Conservation (phyloP, 53 echinoderm and acorn worm species). For the Holothuria leucospilota region DNA sequence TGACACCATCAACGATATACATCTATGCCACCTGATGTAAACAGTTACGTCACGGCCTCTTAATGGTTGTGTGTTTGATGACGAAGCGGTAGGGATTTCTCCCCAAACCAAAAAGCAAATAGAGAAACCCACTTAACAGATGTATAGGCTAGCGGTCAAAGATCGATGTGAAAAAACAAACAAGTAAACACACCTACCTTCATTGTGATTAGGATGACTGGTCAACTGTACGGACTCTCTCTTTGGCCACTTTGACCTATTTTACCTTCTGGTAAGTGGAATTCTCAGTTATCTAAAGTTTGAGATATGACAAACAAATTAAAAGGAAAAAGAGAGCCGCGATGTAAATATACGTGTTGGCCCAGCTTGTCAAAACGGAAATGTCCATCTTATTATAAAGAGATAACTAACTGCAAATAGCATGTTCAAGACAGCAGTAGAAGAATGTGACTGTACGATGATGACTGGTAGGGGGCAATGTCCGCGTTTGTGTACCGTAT, state of each 20-base stretch:
- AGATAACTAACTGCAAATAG: too few relatives aligned
- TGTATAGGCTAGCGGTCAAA: background rate
- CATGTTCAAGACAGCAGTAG: too few relatives aligned
- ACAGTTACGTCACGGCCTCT: too few relatives aligned
- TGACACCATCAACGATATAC: too few relatives aligned
- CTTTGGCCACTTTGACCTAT: background rate
- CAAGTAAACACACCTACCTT: slow-evolving; percentile 29
- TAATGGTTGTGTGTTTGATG: too few relatives aligned
- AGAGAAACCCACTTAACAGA: background rate
- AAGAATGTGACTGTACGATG: too few relatives aligned
- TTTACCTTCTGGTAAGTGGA: slow-evolving; percentile 2
- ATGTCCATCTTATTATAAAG: background rate
- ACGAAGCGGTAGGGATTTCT: slow-evolving; percentile 18
- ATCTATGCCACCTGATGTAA: too few relatives aligned
- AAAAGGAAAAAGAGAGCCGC: background rate
- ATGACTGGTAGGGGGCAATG: too few relatives aligned
- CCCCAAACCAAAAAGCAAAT: background rate
- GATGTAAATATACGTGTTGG: slow-evolving; percentile 33
- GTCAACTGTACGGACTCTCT: background rate
- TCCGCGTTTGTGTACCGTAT: too few relatives aligned
- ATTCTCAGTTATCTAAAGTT: slow-evolving; percentile 6
- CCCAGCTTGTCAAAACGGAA: background rate
- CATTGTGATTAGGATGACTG: background rate
- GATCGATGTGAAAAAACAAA: slow-evolving; percentile 9
- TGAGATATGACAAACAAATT: background rate